Evolutionary conservation across 1,140 invertebrate genomes (phyloP).

Genomic region (Drosophila biarmipes): DNA sequence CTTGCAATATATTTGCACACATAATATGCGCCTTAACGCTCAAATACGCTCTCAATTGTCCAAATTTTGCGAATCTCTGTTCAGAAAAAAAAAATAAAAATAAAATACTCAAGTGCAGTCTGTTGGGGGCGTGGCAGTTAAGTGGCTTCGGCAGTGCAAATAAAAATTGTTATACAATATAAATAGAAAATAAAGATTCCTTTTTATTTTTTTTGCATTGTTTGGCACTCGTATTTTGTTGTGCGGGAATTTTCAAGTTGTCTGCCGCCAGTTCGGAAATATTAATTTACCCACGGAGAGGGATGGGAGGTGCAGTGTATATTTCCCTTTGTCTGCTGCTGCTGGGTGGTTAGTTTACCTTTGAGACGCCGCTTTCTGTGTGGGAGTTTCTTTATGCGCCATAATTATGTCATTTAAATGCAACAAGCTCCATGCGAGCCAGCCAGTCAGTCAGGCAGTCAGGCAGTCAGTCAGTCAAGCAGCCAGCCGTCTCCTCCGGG

Average conservation of each 20-base stretch:
- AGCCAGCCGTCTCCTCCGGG: slow-evolving; percentile 26
- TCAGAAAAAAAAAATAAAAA: slow-evolving; percentile 7
- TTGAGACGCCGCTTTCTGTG: slow-evolving; percentile 59
- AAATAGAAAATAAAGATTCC: slow-evolving; percentile 69
- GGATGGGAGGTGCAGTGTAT: background rate
- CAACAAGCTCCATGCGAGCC: slow-evolving; percentile 65
- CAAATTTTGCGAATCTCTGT: slow-evolving; percentile 58
- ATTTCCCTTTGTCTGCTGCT: slow-evolving; percentile 22
- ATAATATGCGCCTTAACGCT: slow-evolving; percentile 81
- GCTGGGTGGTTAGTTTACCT: slow-evolving; percentile 30
- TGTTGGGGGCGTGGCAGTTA: slow-evolving; percentile 43
- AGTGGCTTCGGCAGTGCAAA: slow-evolving; percentile 64
- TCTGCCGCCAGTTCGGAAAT: slow-evolving; percentile 62
- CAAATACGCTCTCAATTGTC: slow-evolving; percentile 81
- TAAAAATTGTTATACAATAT: slow-evolving; percentile 81
- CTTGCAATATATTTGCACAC: slow-evolving; percentile 70
- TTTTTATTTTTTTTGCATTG: slow-evolving; percentile 34
- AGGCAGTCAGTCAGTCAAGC: slow-evolving; percentile 42
- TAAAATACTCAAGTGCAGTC: slow-evolving; percentile 40
- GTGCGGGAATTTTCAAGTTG: slow-evolving; percentile 68
- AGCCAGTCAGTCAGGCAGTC: slow-evolving; percentile 23
- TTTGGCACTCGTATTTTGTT: slow-evolving; percentile 43
- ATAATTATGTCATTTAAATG: slow-evolving; percentile 83
- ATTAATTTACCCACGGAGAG: slow-evolving; percentile 45
- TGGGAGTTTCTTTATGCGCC: slow-evolving; percentile 78